Conservation (phyloP, 1,140 invertebrate species). For the Ridgeia piscesae region DNA sequence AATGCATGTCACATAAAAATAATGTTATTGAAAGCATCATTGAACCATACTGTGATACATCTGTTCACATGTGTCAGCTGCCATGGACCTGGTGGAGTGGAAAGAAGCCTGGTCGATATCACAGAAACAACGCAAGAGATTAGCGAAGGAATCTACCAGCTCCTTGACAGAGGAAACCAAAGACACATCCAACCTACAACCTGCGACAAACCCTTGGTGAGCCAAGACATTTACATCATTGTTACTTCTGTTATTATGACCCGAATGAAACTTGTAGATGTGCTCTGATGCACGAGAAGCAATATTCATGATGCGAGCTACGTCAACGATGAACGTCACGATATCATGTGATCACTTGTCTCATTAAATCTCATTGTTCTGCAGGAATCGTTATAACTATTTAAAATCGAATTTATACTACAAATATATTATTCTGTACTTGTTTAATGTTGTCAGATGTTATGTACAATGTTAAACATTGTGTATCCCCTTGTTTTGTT, state of each 20-base stretch:
- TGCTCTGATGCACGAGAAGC: no score
- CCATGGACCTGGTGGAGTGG: neutral
- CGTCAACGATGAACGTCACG: no score
- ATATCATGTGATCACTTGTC: no score
- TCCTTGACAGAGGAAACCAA: neutral
- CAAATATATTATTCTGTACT: no score
- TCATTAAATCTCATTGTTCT: no score
- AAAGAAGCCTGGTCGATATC: slow-evolving; percentile 16
- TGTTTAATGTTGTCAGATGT: no score
- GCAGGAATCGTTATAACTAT: no score
- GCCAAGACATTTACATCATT: neutral
- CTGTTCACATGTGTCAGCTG: neutral
- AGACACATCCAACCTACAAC: neutral
- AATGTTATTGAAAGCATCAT: neutral
- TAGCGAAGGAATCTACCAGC: neutral
- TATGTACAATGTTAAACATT: no score
- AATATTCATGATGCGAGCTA: no score
- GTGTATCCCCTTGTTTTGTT: no score
- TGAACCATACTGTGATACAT: neutral
- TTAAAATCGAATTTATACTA: no score
- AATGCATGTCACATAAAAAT: neutral
- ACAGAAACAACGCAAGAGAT: slow-evolving; percentile 18
- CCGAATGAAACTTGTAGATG: no score
- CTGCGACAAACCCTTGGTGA: slow-evolving; percentile 8
- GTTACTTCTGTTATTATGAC: neutral